Evolutionary conservation across 2,888 invertebrate genomes (phyloP), one percentile per base, ranked within the genome.

Genomic region (Ennomos fuscantarius): DNA sequence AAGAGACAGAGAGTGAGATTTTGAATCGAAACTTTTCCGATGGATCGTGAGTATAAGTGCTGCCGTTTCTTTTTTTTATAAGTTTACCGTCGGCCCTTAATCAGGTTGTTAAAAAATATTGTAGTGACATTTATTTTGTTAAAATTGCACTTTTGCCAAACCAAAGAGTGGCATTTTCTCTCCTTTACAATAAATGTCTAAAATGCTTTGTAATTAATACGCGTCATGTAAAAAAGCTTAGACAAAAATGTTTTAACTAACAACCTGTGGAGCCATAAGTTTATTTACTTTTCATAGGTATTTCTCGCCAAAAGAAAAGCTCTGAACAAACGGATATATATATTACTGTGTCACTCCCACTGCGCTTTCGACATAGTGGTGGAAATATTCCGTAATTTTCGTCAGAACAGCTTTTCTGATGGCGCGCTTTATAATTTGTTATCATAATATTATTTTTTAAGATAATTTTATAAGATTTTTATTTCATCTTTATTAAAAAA

Each of bases 161-260:
- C 83, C 84, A 84, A 84, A 84, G 84, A 84, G 68, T 70, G 79
- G 80, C 82, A 81, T 83, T 82, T 84, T 72, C 64, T 32, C 15
- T 8, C 1, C 61, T 36, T 42, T 13, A 69, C 64, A 65, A 63
- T 55, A 54, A 51, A 52, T 44, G 37, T 50, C 59, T 61, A 62
- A 59, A 57, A 49, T 52, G 81, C 80, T 85, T 87, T 87, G 84
- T 86, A 82, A 72, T 71, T 84, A 81, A 70, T 70, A 74, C 67
- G 73, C 79, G 76, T 74, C 73, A 70, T 70, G 60, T 60, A 66
- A 68, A 66, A 60, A 58, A 60, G 55, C 55, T 54, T 58, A 52
- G 53, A 53, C 58, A 63, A 56, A 24, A 24, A 24, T 24, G 5
- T 55, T 24, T 64, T 41, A 54, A 61, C 37, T 55, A 70, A 69